A percentile compares a stretch with the other conserved stretches of the same genome.
phyloP scores from a whole-genome alignment of 1,140 invertebrate species.

The Drosophila gunungcola region DNA sequence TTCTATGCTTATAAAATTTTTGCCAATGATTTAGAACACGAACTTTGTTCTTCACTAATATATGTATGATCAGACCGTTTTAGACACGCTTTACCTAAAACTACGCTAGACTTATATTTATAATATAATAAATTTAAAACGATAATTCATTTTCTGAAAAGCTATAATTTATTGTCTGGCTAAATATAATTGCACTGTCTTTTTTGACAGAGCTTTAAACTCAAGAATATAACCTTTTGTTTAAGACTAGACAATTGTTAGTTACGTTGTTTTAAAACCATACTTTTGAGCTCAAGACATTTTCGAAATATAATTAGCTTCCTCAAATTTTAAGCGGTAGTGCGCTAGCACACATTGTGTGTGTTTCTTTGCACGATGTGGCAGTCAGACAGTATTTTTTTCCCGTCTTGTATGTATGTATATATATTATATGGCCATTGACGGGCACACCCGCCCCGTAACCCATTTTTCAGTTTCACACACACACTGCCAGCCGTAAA shows the following conservation, averaged over 20 bases:
- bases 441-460: conserved; percentile 42
- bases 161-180: no score
- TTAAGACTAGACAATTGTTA: background rate
- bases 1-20: no score
- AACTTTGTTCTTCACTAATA: no score
- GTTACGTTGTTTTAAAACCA: background rate
- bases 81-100: no score
- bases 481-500: conserved; percentile 21
- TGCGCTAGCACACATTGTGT: conserved; percentile 1
- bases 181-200: no score
- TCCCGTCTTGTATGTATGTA: background rate
- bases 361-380: conserved; percentile 11
- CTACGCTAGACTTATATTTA: no score
- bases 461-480: conserved; percentile 37
- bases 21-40: no score
- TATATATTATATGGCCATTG: conserved; percentile 38
- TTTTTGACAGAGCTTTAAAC: background rate
- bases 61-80: no score
- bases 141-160: no score
- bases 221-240: background rate
- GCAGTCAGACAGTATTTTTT: conserved; percentile 2
- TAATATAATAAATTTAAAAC: no score
- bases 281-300: conserved; percentile 10
- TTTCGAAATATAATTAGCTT: conserved; percentile 5
- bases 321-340: conserved; percentile 20